phyloP scores from a whole-genome alignment of 2,888 invertebrate genomes.

The Scelioninae gen. 2 region DNA sequence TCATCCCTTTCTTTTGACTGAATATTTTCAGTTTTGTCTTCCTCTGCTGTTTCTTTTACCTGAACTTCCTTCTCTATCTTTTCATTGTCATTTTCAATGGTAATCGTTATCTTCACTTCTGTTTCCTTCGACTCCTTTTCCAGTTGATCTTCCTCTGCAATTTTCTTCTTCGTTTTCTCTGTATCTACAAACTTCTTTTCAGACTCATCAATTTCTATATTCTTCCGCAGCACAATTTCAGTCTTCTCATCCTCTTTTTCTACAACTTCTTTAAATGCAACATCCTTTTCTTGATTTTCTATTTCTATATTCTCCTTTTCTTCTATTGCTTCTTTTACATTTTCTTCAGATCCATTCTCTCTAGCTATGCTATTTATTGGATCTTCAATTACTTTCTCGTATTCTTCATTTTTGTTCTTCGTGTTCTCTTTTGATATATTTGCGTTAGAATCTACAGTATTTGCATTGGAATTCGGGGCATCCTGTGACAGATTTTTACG shows the following conservation, averaged over 20 bases:
- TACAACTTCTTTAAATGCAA: not conserved
- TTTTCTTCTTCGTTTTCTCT: too few relatives aligned
- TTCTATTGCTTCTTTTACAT: not conserved
- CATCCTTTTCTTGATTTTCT: not conserved
- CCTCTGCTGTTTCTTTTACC: too few relatives aligned
- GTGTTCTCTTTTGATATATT: conserved; percentile 6
- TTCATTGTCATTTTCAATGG: too few relatives aligned
- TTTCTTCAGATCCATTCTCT: not conserved
- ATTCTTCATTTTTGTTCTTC: not conserved
- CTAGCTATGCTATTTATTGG: not conserved
- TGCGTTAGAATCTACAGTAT: conserved; percentile 10
- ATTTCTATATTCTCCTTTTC: not conserved
- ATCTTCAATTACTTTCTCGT: not conserved
- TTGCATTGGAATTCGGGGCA: conserved; percentile 33
- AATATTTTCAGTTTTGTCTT: too few relatives aligned
- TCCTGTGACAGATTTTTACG: conserved; percentile 70
- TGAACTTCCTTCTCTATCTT: too few relatives aligned
- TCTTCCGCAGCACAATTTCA: too few relatives aligned
- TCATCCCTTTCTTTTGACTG: too few relatives aligned
- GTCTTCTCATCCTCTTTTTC: conserved; percentile 6
- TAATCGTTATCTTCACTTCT: too few relatives aligned
- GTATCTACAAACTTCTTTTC: too few relatives aligned
- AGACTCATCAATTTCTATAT: too few relatives aligned
- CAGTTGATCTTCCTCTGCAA: too few relatives aligned
- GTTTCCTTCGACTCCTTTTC: too few relatives aligned